Base-by-base conservation (phyloP, 2,888 invertebrate species). In the Pelosia muscerda region DNA sequence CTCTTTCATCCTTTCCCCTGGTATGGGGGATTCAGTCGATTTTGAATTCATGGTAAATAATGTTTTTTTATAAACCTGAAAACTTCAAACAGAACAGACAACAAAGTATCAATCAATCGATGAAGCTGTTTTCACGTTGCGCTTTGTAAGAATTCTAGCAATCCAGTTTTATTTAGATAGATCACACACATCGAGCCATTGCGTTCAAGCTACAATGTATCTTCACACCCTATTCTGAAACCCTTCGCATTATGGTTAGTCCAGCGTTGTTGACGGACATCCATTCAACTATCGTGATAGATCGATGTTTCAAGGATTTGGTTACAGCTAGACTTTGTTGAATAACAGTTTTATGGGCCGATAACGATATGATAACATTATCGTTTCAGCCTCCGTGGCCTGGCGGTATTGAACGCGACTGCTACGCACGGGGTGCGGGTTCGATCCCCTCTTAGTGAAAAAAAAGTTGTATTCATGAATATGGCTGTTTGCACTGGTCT, bases 321-420 rank as follows among this genome's bases (percentile, higher is more conserved):
- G 8, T n/a, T 49, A 49, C n/a, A n/a, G 49, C 49, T 49, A n/a
- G 49, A 49, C 49, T 49, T 42, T n/a, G n/a, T 49, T n/a, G 2
- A n/a, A n/a, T 49, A 49, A 49, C 49, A 49, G 49, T 49, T 49
- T 49, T 49, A 49, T 49, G 19, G 49, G 49, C 49, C 49, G 49
- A 49, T n/a, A 49, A 49, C 49, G 49, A 5, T 49, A 31, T 2
- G 31, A 31, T 31, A 31, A 28, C 28, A 8, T n/a, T n/a, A n/a
- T n/a, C n/a, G n/a, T n/a, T n/a, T n/a, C n/a, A n/a, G n/a, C n/a
- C n/a, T n/a, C n/a, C n/a, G n/a, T n/a, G n/a, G n/a, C n/a, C n/a
- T n/a, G n/a, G n/a, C n/a, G n/a, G n/a, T n/a, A n/a, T n/a, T n/a
- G n/a, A n/a, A n/a, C n/a, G n/a, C n/a, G n/a, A n/a, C n/a, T n/a